Evolutionary conservation across 2,797 vertebrate genomes (phyloP), one percentile per base, ranked within the genome.

Genomic region (Hypotaenidia philippensis): DNA sequence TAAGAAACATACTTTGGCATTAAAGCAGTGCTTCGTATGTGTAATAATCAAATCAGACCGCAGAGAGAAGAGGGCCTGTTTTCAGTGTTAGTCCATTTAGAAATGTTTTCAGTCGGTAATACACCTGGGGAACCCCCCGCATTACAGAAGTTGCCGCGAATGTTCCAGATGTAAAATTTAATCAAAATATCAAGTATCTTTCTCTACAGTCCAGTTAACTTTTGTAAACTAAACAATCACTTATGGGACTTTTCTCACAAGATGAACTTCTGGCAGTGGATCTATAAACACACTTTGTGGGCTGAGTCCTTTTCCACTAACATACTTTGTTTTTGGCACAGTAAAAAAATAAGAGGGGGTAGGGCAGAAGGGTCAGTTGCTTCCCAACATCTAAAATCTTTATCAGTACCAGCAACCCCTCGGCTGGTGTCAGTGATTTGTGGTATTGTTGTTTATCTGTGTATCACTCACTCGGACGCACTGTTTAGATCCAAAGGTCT

Each of bases 401-500:
- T 97, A 97, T 96, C 91, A 87, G 92, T 60, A 83, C 70, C 87
- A 89, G 83, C 57, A 87, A 95, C 65, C 64, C 91, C 93, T 94
- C 0, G 1, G 89, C 94, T 93, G 72, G 79, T 71, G 72, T 60
- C 87, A 92, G 93, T 96, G 97, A 93, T 97, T 97, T 97, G 96
- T 94, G 97, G 93, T 92, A 49, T 72, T 94, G 93, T 89, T 98
- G 96, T 97, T 98, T 98, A 98, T 96, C 90, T 69, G 76, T 80
- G 47, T 95, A 89, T 96, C 97, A 86, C 88, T 97, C 92, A 83
- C 93, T 95, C 1, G 10, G 92, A 92, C 32, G 81, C 78, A 45
- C 83, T 96, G 95, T 97, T 96, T 98, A 98, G 98, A 98, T 97
- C 95, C 95, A 87, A 87, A 90, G 91, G 81, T 95, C 96, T 93